Conservation (phyloP, 2,797 vertebrate species). For the Craterocephalus amniculus region DNA sequence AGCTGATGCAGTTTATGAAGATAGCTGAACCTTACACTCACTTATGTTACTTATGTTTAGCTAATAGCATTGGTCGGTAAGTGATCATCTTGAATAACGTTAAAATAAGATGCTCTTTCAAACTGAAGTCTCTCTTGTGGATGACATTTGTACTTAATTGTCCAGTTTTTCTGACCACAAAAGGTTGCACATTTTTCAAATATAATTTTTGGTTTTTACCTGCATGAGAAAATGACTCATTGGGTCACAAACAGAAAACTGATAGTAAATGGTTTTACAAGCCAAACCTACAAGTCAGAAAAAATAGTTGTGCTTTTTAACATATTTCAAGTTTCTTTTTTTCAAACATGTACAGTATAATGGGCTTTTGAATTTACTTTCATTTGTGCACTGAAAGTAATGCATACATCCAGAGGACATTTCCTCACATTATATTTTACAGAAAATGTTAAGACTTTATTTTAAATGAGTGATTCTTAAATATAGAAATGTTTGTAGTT, state of each 20-base stretch:
- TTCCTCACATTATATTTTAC: neutral
- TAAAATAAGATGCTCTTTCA: no score
- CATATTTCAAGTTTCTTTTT: neutral
- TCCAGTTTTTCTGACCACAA: neutral
- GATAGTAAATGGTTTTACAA: neutral
- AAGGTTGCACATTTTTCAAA: neutral
- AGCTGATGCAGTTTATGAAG: no score
- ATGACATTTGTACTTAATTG: neutral
- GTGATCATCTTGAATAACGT: neutral
- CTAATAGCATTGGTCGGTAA: neutral
- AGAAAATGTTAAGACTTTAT: neutral
- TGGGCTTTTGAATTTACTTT: neutral
- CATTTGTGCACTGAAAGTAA: neutral
- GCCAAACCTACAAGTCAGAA: neutral
- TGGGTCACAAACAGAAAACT: neutral
- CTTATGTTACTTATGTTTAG: neutral
- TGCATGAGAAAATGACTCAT: neutral
- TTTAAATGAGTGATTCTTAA: neutral
- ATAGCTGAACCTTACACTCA: neutral
- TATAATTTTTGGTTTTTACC: neutral
- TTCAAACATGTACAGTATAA: neutral
- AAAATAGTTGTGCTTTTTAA: neutral
- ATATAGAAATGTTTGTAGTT: conserved; percentile 1
- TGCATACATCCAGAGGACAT: neutral
- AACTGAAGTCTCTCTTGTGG: no score